phyloP scores from a whole-genome alignment of 64 coral and sea anemone species.

The Porites lutea region DNA sequence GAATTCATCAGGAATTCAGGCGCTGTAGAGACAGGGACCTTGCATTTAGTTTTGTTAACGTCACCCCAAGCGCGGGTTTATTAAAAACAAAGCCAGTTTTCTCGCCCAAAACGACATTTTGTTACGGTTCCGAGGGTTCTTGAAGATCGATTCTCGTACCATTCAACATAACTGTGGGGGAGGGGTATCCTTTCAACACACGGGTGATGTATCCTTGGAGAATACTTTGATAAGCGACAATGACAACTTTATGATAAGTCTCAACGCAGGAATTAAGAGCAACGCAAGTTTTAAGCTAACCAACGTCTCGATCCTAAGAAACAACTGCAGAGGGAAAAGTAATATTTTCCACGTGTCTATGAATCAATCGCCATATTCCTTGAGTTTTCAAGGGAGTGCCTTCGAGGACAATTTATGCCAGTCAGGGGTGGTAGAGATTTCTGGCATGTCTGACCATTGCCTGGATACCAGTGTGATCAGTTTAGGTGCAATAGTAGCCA shows the following conservation, averaged over 20 bases:
- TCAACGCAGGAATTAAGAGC: not conserved
- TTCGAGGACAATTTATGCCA: constrained; percentile 20
- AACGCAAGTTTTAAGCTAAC: not conserved
- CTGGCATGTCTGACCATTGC: not conserved
- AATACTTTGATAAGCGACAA: constrained; percentile 14
- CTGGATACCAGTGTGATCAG: too few relatives aligned
- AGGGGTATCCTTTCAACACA: not conserved
- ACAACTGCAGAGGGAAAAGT: not conserved
- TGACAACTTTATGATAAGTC: not conserved
- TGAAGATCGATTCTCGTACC: not conserved
- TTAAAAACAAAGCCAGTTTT: not conserved
- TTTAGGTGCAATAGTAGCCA: not conserved
- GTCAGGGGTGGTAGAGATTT: constrained; percentile 9
- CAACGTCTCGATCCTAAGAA: not conserved
- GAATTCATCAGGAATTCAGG: not conserved
- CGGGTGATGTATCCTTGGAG: not conserved
- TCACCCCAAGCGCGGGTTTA: not conserved
- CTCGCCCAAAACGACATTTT: not conserved
- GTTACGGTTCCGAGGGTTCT: not conserved
- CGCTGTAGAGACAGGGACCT: not conserved
- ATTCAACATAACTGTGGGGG: constrained; percentile 4
- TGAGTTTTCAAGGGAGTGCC: not conserved
- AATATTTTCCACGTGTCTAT: not conserved
- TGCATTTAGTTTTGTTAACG: not conserved
- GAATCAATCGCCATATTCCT: not conserved